Evolutionary conservation across 2,888 invertebrate genomes (phyloP).

Genomic region (Drosophila phalerata): DNA sequence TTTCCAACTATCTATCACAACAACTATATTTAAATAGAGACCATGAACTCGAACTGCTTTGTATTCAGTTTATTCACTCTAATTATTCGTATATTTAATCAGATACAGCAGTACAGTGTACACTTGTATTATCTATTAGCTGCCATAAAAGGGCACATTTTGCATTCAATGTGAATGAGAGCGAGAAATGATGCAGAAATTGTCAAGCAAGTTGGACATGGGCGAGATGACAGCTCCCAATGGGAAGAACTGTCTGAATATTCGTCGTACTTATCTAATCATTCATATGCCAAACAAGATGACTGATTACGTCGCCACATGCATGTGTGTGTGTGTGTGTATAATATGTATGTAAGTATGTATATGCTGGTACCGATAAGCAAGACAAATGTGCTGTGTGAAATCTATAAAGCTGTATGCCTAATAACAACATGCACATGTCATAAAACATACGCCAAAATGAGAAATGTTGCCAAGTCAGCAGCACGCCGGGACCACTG

Average conservation of each 20-base stretch:
- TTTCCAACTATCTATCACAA: not conserved
- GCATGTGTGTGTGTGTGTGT: constrained; percentile 1
- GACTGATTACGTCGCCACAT: constrained; percentile 74
- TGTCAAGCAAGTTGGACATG: constrained; percentile 23
- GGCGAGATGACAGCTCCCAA: constrained; percentile 40
- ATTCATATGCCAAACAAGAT: constrained; percentile 75
- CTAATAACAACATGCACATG: constrained; percentile 72
- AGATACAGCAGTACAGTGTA: constrained; percentile 1
- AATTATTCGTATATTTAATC: constrained; percentile 1
- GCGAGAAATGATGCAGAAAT: constrained; percentile 60
- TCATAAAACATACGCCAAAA: constrained; percentile 68
- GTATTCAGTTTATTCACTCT: not conserved
- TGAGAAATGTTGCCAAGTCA: constrained; percentile 69
- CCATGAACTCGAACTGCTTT: not conserved
- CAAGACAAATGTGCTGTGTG: constrained; percentile 73
- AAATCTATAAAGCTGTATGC: constrained; percentile 75
- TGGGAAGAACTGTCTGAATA: constrained; percentile 22
- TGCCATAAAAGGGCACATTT: constrained; percentile 46
- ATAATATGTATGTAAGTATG: constrained; percentile 9
- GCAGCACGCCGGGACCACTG: constrained; percentile 31
- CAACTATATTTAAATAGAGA: not conserved
- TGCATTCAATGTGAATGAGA: constrained; percentile 25
- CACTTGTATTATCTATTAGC: constrained; percentile 56
- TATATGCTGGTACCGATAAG: constrained; percentile 54
- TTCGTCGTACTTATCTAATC: constrained; percentile 65